phyloP scores from a whole-genome alignment of 2,113 vertebrate genomes.

The Colius striatus region DNA sequence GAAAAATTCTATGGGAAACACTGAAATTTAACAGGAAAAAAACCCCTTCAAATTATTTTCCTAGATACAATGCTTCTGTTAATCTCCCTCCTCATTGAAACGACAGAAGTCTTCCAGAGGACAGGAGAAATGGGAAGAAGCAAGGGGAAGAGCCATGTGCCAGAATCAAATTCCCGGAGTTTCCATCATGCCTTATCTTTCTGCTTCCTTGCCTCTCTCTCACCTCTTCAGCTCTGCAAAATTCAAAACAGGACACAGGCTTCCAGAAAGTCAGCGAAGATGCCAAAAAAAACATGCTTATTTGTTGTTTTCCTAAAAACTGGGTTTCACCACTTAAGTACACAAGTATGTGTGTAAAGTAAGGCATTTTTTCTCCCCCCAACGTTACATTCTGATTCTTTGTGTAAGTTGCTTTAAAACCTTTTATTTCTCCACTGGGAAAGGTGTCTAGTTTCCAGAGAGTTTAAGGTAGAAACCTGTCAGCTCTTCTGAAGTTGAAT shows the following conservation, averaged over 20 bases:
- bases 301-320: background rate
- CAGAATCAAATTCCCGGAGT: background rate
- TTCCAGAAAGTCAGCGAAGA: background rate
- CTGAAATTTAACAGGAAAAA: background rate
- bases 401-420: background rate
- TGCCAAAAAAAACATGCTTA: background rate
- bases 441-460: background rate
- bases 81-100: background rate
- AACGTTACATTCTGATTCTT: background rate
- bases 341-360: background rate
- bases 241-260: background rate
- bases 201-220: background rate
- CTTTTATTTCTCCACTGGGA: background rate
- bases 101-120: background rate
- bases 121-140: background rate
- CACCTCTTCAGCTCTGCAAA: background rate
- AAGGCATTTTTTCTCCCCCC: background rate
- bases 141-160: background rate
- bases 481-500: background rate
- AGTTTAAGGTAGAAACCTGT: background rate
- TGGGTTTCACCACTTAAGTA: background rate
- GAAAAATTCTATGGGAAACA: background rate
- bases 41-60: background rate
- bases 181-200: background rate
- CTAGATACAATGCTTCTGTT: background rate